Percentiles rank a stretch among this genome's conserved stretches.
These are phyloP conservation scores for Xenus cinereus DNA, from an alignment of 2,113 vertebrate genomes.

Conservation along the genomic window DNA sequence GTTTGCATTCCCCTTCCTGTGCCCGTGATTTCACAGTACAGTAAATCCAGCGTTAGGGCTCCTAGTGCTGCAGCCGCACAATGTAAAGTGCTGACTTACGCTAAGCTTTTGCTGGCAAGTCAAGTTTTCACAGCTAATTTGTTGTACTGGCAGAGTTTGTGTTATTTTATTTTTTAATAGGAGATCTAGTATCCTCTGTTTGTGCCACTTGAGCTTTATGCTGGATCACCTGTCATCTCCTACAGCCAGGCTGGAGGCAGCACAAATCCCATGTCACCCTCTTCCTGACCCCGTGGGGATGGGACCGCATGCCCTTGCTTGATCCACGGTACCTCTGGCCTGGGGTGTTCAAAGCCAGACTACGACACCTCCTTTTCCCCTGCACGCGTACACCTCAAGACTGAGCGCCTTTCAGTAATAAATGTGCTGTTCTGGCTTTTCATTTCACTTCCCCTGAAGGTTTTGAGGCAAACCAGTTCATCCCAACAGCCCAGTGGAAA, in stretches of 20 bases:
- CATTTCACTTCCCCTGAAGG: neutral
- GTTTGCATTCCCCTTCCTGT: neutral
- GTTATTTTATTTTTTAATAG: neutral
- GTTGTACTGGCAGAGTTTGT: neutral
- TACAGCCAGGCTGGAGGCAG: neutral
- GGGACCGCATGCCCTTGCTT: neutral
- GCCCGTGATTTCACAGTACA: neutral
- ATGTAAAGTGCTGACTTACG: neutral
- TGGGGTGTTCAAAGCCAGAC: accelerated
- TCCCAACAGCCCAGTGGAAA: neutral
- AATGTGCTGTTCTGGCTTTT: neutral
- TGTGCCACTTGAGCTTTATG: neutral
- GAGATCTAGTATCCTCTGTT: neutral
- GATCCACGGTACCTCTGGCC: neutral
- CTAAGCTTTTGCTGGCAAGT: neutral
- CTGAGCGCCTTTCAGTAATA: neutral
- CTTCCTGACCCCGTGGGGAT: neutral
- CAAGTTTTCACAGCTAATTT: neutral
- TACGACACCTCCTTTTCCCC: neutral
- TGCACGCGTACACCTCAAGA: neutral
- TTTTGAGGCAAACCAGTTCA: neutral
- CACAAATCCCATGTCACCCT: neutral
- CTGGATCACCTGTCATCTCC: neutral
- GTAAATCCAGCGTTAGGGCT: neutral
- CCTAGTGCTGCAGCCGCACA: neutral